A percentile compares a stretch with the other conserved stretches of the same genome.
These are phyloP conservation scores for Synaphobranchus kaupii DNA, from an alignment of 2,797 vertebrate species.

Conservation along the genomic window DNA sequence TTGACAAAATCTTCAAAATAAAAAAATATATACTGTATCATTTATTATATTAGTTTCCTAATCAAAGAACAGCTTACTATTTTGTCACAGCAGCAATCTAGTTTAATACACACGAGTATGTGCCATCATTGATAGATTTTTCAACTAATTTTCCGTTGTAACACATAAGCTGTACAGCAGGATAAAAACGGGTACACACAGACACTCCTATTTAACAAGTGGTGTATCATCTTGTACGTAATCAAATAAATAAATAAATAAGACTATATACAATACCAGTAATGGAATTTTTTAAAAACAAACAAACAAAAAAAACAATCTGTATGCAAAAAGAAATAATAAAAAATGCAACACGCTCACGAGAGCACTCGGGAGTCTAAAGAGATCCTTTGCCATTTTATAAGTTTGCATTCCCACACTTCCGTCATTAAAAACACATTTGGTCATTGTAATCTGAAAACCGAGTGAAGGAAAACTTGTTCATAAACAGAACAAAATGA, in stretches of 20 bases:
- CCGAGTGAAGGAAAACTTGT: background rate
- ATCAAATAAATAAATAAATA: slow-evolving; percentile 68
- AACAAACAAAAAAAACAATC: slow-evolving; percentile 17
- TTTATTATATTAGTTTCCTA: slow-evolving; percentile 63
- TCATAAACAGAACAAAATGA: background rate
- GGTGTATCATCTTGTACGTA: slow-evolving; percentile 58
- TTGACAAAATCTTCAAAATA: slow-evolving; percentile 74
- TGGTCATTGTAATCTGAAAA: slow-evolving; percentile 48
- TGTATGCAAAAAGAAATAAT: slow-evolving; percentile 30
- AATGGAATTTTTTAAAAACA: slow-evolving; percentile 10
- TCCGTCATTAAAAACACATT: slow-evolving; percentile 39
- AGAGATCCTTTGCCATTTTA: slow-evolving; percentile 35
- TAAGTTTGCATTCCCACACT: slow-evolving; percentile 47
- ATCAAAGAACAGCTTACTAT: slow-evolving; percentile 46
- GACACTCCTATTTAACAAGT: slow-evolving; percentile 62
- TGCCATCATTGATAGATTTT: slow-evolving; percentile 51
- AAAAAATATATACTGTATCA: slow-evolving; percentile 72
- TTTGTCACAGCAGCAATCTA: slow-evolving; percentile 64
- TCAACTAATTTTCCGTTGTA: slow-evolving; percentile 38
- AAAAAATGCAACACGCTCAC: slow-evolving; percentile 43
- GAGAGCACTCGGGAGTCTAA: slow-evolving; percentile 54
- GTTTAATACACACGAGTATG: slow-evolving; percentile 61
- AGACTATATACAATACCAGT: slow-evolving; percentile 43
- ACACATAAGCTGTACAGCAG: slow-evolving; percentile 60
- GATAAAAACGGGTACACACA: slow-evolving; percentile 63